Base-by-base conservation (phyloP, 2,888 invertebrate species). In the Ennomos erosarius region DNA sequence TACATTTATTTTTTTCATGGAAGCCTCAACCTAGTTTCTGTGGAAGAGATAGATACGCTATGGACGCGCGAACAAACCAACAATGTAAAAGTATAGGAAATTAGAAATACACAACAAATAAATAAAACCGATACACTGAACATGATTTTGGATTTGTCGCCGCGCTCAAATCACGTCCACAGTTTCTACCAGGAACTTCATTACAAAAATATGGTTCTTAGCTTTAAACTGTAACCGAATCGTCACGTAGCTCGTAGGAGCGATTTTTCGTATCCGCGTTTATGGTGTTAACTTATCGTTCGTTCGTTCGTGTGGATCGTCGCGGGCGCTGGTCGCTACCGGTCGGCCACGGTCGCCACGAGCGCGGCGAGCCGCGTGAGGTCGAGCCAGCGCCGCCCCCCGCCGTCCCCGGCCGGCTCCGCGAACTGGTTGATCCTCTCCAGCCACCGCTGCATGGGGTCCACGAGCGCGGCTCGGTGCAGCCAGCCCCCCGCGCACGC, bases 381-480 rank as follows among this genome's bases (percentile, higher is more conserved):
- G 61, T 87, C 77, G 51, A 87, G 74, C 82, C 84, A 75, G 64
- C 71, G 82, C 0, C 75, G 73, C 16, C 53, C 9, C 16, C 51
- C 26, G 55, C 6, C 47, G 63, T 48, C 8, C 48, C 58, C 64
- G 38, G 54, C 47, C 56, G 59, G 70, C 55, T 81, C 82, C 8
- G 82, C 75, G 60, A 82, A 84, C 62, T 83, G 76, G 35, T 80
- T 73, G 8, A 87, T 65, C 55, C 77, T 75, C 57, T 85, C 88
- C 59, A 90, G 71, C 91, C 90, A 91, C 33, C 88, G 78, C 68
- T 80, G 89, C 83, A 87, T 64, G 4, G 90, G 90, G 54, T 81
- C 76, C 10, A 86, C 79, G 1, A 87, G 71, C 16, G 90, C 81
- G 70, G 84, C 84, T 65, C 82, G 85, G 68, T 87, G 87, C 65